Evolutionary conservation across 2,797 vertebrate species (phyloP).

Genomic region (Hydrophis major): DNA sequence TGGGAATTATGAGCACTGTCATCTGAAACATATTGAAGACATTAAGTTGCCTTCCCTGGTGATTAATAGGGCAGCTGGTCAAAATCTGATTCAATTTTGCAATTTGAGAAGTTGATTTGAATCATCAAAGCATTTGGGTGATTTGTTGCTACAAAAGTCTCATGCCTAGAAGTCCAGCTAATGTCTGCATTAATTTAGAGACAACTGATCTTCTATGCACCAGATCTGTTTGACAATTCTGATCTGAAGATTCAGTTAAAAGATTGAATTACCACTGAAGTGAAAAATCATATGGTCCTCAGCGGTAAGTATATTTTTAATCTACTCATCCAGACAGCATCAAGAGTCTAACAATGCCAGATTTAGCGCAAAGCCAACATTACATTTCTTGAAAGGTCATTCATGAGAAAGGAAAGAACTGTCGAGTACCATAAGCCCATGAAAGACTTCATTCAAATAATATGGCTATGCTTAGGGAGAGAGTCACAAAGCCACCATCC

Average conservation of each 20-base stretch:
- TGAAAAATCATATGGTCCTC: neutral
- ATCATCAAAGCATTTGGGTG: neutral
- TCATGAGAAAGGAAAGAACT: constrained; percentile 20
- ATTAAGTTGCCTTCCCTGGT: neutral
- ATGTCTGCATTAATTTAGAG: neutral
- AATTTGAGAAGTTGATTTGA: neutral
- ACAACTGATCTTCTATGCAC: neutral
- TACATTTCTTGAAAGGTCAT: constrained; percentile 13
- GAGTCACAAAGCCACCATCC: neutral
- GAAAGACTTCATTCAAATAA: constrained; percentile 22
- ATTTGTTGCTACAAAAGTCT: neutral
- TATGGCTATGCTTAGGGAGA: neutral
- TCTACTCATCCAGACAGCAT: neutral
- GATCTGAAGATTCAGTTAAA: neutral
- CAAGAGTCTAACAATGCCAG: neutral
- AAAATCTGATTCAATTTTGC: neutral
- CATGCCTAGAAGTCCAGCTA: neutral
- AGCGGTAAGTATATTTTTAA: neutral
- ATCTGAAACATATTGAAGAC: neutral
- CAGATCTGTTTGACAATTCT: neutral
- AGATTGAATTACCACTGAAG: neutral
- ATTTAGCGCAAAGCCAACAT: neutral
- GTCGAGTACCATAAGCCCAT: neutral
- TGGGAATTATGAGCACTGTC: neutral
- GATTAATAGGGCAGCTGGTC: neutral